Evolutionary conservation across 2,113 vertebrate genomes (phyloP).

Genomic region (Lagenorhynchus albirostris): DNA sequence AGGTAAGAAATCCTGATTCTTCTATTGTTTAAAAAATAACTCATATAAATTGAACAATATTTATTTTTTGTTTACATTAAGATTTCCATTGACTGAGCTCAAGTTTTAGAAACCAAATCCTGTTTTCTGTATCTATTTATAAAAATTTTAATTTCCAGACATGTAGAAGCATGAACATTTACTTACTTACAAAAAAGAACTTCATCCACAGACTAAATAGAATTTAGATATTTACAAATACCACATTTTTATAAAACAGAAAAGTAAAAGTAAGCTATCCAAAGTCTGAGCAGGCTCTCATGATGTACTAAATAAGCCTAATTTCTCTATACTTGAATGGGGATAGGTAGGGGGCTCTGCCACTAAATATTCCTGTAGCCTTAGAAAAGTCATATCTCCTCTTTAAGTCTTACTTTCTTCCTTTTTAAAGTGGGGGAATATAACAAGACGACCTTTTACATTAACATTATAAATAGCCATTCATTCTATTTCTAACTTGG

Average conservation of each 20-base stretch:
- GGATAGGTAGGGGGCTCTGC: accelerated
- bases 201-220: neutral
- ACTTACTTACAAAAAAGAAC: neutral
- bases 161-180: neutral
- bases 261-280: neutral
- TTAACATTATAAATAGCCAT: neutral
- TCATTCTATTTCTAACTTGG: neutral
- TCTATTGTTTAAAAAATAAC: neutral
- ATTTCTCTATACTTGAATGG: neutral
- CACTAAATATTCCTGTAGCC: neutral
- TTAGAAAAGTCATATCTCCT: neutral
- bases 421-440: neutral
- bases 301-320: neutral
- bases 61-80: neutral
- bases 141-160: neutral
- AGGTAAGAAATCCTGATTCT: neutral
- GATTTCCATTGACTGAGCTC: neutral
- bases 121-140: neutral
- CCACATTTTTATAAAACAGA: neutral
- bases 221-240: neutral
- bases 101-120: neutral
- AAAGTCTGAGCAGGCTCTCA: neutral
- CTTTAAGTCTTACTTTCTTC: neutral
- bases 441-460: neutral
- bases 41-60: neutral